Evolutionary conservation across 2,797 vertebrate species (phyloP).

Genomic region (Sebastes aleutianus): DNA sequence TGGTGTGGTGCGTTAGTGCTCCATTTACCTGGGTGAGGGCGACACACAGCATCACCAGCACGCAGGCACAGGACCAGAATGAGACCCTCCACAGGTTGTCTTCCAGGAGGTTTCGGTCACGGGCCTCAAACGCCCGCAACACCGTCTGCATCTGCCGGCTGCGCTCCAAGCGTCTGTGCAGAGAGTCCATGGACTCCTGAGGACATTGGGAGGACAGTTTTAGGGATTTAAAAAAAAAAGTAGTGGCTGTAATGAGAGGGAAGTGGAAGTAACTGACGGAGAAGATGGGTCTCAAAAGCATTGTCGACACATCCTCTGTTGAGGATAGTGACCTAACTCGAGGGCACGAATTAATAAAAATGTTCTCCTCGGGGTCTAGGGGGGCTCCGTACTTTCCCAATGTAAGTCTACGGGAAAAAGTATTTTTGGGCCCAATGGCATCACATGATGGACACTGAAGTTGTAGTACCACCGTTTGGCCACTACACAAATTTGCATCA

Average conservation of each 20-base stretch:
- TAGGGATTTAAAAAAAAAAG: not conserved
- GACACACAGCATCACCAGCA: constrained; percentile 88
- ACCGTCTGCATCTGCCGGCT: constrained; percentile 90
- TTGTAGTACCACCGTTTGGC: no score
- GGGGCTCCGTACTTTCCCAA: no score
- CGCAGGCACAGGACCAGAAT: constrained; percentile 89
- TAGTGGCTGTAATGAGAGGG: not conserved
- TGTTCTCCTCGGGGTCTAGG: no score
- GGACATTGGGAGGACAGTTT: not conserved
- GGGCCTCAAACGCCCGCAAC: constrained; percentile 89
- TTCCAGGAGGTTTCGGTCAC: constrained; percentile 91
- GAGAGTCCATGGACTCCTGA: constrained; percentile 89
- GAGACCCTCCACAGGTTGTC: constrained; percentile 90
- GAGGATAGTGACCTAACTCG: not conserved
- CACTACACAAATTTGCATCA: no score
- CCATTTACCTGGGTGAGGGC: constrained; percentile 85
- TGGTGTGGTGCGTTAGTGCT: not conserved
- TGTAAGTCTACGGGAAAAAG: no score
- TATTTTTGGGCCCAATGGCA: no score
- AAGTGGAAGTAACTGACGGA: not conserved
- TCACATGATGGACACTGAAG: no score
- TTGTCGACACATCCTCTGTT: not conserved
- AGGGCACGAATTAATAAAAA: accelerated
- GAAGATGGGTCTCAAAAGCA: not conserved
- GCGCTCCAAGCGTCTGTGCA: constrained; percentile 85